phyloP scores from a whole-genome alignment of 2,888 invertebrate genomes.

The Nomada flava region DNA sequence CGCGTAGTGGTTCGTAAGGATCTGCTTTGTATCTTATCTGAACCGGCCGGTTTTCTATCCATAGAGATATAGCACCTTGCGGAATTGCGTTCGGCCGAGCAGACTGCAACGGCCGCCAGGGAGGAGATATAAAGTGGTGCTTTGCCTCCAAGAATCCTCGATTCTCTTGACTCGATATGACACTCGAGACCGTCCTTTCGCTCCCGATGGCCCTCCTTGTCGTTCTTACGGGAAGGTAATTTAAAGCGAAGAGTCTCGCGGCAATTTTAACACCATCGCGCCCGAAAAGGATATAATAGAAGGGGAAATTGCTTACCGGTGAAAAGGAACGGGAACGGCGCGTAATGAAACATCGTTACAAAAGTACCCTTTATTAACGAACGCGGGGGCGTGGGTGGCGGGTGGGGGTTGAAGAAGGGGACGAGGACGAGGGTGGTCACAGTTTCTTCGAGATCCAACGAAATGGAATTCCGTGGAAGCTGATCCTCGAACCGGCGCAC shows the following conservation, averaged over 20 bases:
- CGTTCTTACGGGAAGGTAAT: slow-evolving; percentile 70
- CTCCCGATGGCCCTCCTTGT: slow-evolving; percentile 66
- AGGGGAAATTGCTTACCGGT: slow-evolving; percentile 67
- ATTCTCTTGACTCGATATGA: slow-evolving; percentile 75
- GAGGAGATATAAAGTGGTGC: slow-evolving; percentile 73
- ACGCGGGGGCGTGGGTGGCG: slow-evolving; percentile 2
- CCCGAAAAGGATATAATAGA: slow-evolving; percentile 70
- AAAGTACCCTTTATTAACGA: slow-evolving; percentile 68
- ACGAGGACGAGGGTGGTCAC: too few species aligned
- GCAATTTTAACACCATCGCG: slow-evolving; percentile 72
- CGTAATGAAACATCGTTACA: slow-evolving; percentile 68
- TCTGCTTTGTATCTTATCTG: slow-evolving; percentile 55
- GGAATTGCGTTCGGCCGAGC: slow-evolving; percentile 68
- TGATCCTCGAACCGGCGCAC: slow-evolving; percentile 35
- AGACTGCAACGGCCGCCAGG: slow-evolving; percentile 61
- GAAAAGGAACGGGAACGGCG: slow-evolving; percentile 42
- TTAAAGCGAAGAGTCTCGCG: slow-evolving; percentile 68
- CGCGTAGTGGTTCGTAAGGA: slow-evolving; percentile 42
- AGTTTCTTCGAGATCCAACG: slow-evolving; percentile 21
- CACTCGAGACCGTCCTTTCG: slow-evolving; percentile 73
- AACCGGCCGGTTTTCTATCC: slow-evolving; percentile 60
- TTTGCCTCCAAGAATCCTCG: slow-evolving; percentile 74
- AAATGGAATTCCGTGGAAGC: slow-evolving; percentile 49
- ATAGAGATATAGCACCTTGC: slow-evolving; percentile 64
- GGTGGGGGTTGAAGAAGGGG: not conserved